Evolutionary conservation across 2,888 invertebrate species (phyloP), one percentile per base, ranked within the genome.

Genomic region (Trichopria drosophilae): DNA sequence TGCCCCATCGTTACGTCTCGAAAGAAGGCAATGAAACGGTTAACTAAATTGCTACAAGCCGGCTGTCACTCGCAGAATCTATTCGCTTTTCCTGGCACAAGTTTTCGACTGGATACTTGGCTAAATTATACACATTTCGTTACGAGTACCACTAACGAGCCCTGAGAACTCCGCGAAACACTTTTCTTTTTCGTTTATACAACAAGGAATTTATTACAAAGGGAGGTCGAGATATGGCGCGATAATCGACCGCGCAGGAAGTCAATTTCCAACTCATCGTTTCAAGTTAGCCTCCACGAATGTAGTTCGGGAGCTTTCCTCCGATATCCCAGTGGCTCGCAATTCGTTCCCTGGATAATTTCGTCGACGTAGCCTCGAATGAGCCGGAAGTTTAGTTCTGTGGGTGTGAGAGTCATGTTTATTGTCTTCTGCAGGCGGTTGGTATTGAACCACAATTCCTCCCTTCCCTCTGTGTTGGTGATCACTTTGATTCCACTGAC

Each of bases 1-100:
- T 67, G 53, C 64, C 64, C 56, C 66, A 65, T 73, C 71, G 70
- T 73, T 73, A 71, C 68, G 66, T 69, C 71, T 71, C 68, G 66
- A 73, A 71, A 69, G 67, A 71, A 65, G 69, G 69, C 70, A 69
- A 72, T 73, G 72, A 72, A 71, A 73, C 67, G 69, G 71, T 72
- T 72, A 73, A 71, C 73, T 68, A 69, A 71, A 71, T 73, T 71
- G 68, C 70, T 68, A 69, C 64, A 67, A 62, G 64, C 68, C 61
- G 53, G 61, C 71, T 69, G 73, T 73, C 73, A 71, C 58, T 60
- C 35, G 46, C 73, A 73, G 73, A 37, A 50, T 49, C 46, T 44
- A 46, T 53, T 42, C n/a, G n/a, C n/a, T n/a, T n/a, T n/a, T n/a
- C n/a, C n/a, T n/a, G n/a, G n/a, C n/a, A n/a, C n/a, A n/a, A n/a